phyloP scores from a whole-genome alignment of 2,113 vertebrate genomes.

The Ovibos moschatus region DNA sequence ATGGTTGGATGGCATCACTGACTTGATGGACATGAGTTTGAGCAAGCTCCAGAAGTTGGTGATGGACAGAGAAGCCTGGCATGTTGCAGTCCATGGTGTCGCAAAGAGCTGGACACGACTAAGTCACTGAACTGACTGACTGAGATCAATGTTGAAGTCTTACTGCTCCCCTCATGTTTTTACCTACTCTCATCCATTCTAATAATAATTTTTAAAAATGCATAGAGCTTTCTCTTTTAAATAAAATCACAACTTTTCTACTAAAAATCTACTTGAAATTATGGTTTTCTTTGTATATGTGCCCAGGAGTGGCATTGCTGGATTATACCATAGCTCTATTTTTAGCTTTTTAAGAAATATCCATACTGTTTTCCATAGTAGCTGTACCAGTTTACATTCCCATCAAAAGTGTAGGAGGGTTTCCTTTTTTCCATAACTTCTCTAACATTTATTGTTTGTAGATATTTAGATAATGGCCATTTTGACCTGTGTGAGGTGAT shows the following conservation, averaged over 20 bases:
- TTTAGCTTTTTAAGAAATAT: not conserved
- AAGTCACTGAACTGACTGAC: not conserved
- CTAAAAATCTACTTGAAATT: not conserved
- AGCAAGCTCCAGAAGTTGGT: not conserved
- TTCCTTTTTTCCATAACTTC: not conserved
- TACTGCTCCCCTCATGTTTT: not conserved
- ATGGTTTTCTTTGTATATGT: not conserved
- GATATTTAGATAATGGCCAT: not conserved
- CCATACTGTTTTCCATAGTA: not conserved
- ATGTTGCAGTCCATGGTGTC: not conserved
- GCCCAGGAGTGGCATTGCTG: not conserved
- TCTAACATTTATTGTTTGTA: not conserved
- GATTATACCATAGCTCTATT: not conserved
- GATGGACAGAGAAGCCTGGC: not conserved
- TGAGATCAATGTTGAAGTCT: not conserved
- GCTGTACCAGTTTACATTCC: not conserved
- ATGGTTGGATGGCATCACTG: not conserved
- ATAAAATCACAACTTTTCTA: not conserved
- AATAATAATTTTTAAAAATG: not conserved
- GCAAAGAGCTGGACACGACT: rapidly evolving
- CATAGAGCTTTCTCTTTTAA: not conserved
- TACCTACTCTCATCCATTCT: not conserved
- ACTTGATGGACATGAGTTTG: not conserved
- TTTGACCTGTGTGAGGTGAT: not conserved
- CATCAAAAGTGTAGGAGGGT: not conserved